Percentiles rank a stretch among this genome's conserved stretches.
Evolutionary conservation across 1,140 invertebrate genomes (phyloP).

Genomic region (Callitettix versicolor): DNA sequence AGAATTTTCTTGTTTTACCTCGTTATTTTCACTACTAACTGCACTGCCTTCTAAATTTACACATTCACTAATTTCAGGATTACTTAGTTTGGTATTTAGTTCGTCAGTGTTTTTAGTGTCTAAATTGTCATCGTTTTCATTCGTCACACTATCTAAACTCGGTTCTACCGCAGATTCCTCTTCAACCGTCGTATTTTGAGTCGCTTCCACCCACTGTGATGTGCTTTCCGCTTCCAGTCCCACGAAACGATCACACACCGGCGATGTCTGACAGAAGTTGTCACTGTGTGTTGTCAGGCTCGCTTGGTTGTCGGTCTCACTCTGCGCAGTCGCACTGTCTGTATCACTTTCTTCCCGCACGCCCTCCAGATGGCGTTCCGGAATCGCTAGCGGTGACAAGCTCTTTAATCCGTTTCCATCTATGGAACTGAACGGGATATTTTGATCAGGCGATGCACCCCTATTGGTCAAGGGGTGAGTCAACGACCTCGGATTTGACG

Average conservation of each 20-base stretch:
- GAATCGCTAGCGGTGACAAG: conserved; percentile 30
- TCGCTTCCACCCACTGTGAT: too few species aligned
- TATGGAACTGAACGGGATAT: conserved; percentile 10
- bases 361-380: conserved; percentile 33
- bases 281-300: too few species aligned
- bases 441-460: conserved; percentile 18
- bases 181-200: too few species aligned
- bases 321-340: conserved; percentile 19
- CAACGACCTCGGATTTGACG: conserved; percentile 30
- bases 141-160: too few species aligned
- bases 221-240: too few species aligned
- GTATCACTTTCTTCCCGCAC: conserved; percentile 40
- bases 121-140: not conserved
- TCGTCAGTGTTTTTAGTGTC: not conserved
- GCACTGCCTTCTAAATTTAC: not conserved
- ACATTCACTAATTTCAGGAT: too few species aligned
- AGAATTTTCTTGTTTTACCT: not conserved
- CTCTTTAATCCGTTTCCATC: conserved; percentile 38
- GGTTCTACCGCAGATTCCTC: too few species aligned
- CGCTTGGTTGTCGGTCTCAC: conserved; percentile 1
- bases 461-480: conserved; percentile 39
- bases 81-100: too few species aligned
- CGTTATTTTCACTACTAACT: not conserved
- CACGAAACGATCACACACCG: too few species aligned
- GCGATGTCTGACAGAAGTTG: too few species aligned